A percentile compares a stretch with the other conserved stretches of the same genome.
Evolutionary conservation across 2,888 invertebrate species (phyloP).

Genomic region (Empis stercorea): DNA sequence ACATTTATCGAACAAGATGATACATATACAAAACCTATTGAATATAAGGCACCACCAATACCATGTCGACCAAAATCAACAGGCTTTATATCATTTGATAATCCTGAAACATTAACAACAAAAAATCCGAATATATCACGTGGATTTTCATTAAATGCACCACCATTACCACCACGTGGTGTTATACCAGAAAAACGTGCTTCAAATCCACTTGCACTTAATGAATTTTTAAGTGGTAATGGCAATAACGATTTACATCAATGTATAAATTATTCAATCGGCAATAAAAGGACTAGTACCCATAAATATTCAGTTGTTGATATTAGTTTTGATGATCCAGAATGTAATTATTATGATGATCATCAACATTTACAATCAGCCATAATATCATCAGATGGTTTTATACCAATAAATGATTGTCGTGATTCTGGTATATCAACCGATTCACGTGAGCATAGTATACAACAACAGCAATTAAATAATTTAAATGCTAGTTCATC

Average conservation of each 20-base stretch:
- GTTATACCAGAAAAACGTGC: constrained; percentile 40
- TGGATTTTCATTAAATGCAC: constrained; percentile 45
- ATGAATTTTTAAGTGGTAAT: constrained; percentile 26
- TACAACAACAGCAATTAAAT: constrained; percentile 19
- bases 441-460: constrained; percentile 28
- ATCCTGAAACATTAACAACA: constrained; percentile 38
- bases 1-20: constrained; percentile 44
- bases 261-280: constrained; percentile 3
- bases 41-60: constrained; percentile 43
- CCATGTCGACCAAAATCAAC: constrained; percentile 48
- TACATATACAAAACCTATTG: constrained; percentile 60
- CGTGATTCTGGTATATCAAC: constrained; percentile 37
- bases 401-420: constrained; percentile 29
- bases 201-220: constrained; percentile 33
- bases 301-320: constrained; percentile 38
- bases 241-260: constrained; percentile 9
- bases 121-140: constrained; percentile 27
- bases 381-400: constrained; percentile 21
- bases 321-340: constrained; percentile 39
- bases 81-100: constrained; percentile 38
- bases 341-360: constrained; percentile 26
- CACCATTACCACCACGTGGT: constrained; percentile 69
- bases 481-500: constrained; percentile 24
- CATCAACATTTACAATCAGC: constrained; percentile 15
- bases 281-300: constrained; percentile 18